Evolutionary conservation across 1,140 invertebrate species (phyloP), one percentile per base, ranked within the genome.

Genomic region (Calephelis nemesis): DNA sequence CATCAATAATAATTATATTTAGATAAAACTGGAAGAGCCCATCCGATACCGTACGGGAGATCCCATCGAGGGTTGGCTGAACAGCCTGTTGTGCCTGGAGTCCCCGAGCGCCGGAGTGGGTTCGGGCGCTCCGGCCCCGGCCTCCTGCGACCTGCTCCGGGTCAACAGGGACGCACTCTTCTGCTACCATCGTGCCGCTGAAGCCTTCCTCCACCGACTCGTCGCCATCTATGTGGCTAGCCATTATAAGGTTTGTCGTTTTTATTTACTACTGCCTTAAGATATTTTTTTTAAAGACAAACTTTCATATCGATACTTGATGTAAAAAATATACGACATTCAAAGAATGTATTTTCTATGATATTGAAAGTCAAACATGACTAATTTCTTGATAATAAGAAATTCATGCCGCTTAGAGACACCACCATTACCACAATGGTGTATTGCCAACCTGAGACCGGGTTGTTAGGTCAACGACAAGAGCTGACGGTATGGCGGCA

Each of bases 201-300:
- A 99, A 92, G 92, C 94, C 3, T 99, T 99, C 91, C 92, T 99
- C 6, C 98, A 99, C 81, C 93, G 96, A 76, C 80, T 99, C 0
- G 97, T 99, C 69, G 94, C 97, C 47, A 94, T 99, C 6, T 99
- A 98, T 87, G 98, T 99, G 0, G 95, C 99, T 0, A 99, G 98
- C 11, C 99, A 99, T 93, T 99, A 99, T 85, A 99, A 99, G 93
- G 96, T 95, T 89, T 70, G 50, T 10, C 10, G 7, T 40, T 39
- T 63, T 47, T 42, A 63, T 10, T 45, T 45, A 11, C 12, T 15
- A 42, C 30, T 52, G 19, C 19, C 19, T 30, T 30, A 4, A 30
- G 30, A 30, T 30, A 30, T 30, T 30, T 30, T n/a, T 30, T 30
- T 30, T 30, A 30, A 30, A 30, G 30, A 30, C 30, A 30, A 30